These are phyloP conservation scores for Zenarchopterus dispar DNA, from an alignment of 2,797 vertebrate species.

Conservation along the genomic window DNA sequence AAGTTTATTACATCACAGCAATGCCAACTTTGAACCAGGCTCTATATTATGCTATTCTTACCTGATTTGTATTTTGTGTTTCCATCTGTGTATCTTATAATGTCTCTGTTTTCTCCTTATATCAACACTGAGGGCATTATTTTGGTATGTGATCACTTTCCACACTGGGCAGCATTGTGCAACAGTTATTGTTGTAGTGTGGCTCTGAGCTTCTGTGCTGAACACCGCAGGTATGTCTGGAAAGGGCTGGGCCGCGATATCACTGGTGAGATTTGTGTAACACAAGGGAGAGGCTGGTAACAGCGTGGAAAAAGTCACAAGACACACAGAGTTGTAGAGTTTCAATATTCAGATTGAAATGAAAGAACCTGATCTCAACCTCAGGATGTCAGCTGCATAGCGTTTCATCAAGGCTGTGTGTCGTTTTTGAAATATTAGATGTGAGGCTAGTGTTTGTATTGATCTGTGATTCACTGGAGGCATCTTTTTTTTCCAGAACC, in stretches of 20 bases:
- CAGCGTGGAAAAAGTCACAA: background rate
- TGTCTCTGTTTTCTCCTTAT: slow-evolving; percentile 19
- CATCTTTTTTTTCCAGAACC: slow-evolving; percentile 59
- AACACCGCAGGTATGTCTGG: slow-evolving; percentile 74
- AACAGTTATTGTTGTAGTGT: slow-evolving; percentile 48
- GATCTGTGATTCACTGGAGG: slow-evolving; percentile 53
- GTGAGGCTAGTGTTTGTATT: slow-evolving; percentile 43
- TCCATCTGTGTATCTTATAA: slow-evolving; percentile 14
- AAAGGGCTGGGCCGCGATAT: slow-evolving; percentile 34
- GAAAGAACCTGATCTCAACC: background rate
- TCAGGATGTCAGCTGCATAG: background rate
- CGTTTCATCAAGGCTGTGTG: slow-evolving; percentile 3
- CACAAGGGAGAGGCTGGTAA: slow-evolving; percentile 14
- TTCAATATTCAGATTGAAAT: slow-evolving; percentile 10
- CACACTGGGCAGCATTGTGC: slow-evolving; percentile 51
- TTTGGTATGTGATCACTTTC: slow-evolving; percentile 44
- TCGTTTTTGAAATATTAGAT: slow-evolving; percentile 36
- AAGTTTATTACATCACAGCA: slow-evolving; percentile 20
- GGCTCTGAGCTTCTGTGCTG: slow-evolving; percentile 41
- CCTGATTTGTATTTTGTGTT: slow-evolving; percentile 13
- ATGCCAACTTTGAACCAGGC: background rate
- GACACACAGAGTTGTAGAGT: background rate
- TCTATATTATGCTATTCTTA: background rate
- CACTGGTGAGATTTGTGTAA: slow-evolving; percentile 28
- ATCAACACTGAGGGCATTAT: slow-evolving; percentile 35